A percentile compares a stretch with the other conserved stretches of the same genome.
Evolutionary conservation across 2,888 invertebrate genomes (phyloP).

Genomic region (Campaea margaritaria): DNA sequence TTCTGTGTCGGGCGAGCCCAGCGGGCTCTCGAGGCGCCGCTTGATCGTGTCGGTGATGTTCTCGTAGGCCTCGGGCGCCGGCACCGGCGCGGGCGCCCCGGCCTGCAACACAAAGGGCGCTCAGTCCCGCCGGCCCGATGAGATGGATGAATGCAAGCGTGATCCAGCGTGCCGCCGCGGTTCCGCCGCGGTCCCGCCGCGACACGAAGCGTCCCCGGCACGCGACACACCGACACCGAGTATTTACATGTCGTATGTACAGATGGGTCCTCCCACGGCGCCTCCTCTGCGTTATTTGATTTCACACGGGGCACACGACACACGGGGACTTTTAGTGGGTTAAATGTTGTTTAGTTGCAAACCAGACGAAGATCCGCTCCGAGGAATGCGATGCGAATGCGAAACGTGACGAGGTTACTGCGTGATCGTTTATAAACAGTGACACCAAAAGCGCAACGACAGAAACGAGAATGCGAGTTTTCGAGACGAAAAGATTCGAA

Average conservation of each 20-base stretch:
- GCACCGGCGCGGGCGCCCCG: slow-evolving; percentile 34
- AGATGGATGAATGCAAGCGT: slow-evolving; percentile 28
- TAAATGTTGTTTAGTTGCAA: slow-evolving; percentile 33
- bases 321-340: slow-evolving; percentile 46
- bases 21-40: slow-evolving; percentile 82
- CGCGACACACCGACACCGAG: slow-evolving; percentile 35
- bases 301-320: not conserved
- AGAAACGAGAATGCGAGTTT: not conserved
- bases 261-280: not conserved
- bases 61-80: slow-evolving; percentile 75
- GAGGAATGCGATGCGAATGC: slow-evolving; percentile 12
- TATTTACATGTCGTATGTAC: slow-evolving; percentile 33
- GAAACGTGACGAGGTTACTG: slow-evolving; percentile 19
- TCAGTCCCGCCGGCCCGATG: slow-evolving; percentile 1
- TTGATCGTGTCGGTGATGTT: slow-evolving; percentile 88
- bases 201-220: slow-evolving; percentile 28
- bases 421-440: slow-evolving; percentile 35
- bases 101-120: slow-evolving; percentile 65
- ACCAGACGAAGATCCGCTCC: slow-evolving; percentile 14
- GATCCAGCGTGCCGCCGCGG: slow-evolving; percentile 26
- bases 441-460: slow-evolving; percentile 31
- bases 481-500: not conserved
- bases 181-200: slow-evolving; percentile 11
- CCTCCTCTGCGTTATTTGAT: no score
- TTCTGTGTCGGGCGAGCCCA: slow-evolving; percentile 69